Base-by-base conservation (phyloP, 2,113 vertebrate genomes). In the Phoxinus phoxinus region DNA sequence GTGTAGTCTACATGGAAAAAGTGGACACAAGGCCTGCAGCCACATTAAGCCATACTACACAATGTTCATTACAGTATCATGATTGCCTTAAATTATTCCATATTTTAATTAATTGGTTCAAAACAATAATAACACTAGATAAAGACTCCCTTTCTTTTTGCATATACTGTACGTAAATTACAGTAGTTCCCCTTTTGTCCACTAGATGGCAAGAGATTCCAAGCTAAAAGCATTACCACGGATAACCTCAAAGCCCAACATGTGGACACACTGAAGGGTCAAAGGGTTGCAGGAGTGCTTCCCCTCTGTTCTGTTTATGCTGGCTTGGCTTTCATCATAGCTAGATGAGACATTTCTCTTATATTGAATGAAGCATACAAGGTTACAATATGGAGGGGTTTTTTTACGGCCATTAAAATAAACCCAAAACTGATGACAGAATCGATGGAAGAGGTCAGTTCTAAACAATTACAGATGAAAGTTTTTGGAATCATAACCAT, bases 391-490 rank as follows among this genome's bases (percentile, higher is more conserved):
- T 35, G 63, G 67, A 72, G 23, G 23, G 0, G 7, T 19, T 77
- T 56, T 75, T 84, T 67, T 27, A 44, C n/a, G 17, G 51, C n/a
- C 71, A 78, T 59, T 88, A 79, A 32, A 79, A 23, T 73, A 69
- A 77, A 79, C 51, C 11, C 51, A 80, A 77, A 61, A 59, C 65
- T 53, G 63, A 81, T 58, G 61, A 58, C 67, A 83, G 71, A 84
- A 76, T 71, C 15, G 15, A 77, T 84, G 63, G 78, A 59, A 61
- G 37, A 76, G 77, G 79, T 74, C 58, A 75, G 8, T 30, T 63
- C 21, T 82, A 72, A 78, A 75, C 84, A 83, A 82, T 82, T 35
- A 81, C 72, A 89, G 63, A 87, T 87, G 63, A 85, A 86, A 89
- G 83, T 61, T 12, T 23, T 37, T 73, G 80, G 37, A 67, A 87